Evolutionary conservation across 1,140 invertebrate genomes (phyloP).

Genomic region (Saccostrea echinata): DNA sequence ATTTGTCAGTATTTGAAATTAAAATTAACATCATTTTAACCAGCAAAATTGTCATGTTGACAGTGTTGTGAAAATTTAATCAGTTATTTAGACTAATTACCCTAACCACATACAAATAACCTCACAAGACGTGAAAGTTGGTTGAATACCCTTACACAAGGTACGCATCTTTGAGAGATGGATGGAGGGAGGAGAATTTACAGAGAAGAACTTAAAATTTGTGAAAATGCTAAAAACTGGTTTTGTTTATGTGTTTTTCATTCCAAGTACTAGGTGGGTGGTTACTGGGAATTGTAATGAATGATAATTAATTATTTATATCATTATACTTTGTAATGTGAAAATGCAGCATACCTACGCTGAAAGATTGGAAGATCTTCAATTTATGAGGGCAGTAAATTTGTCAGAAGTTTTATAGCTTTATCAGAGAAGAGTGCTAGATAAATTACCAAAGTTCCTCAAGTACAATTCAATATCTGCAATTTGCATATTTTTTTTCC

Average conservation of each 20-base stretch:
- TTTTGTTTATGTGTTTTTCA: not conserved
- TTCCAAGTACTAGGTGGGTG: not conserved
- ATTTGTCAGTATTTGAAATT: not conserved
- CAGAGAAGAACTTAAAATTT: not conserved
- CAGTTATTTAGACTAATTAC: not conserved
- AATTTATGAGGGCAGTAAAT: constrained; percentile 19
- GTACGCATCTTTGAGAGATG: not conserved
- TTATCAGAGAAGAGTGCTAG: not conserved
- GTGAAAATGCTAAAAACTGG: not conserved
- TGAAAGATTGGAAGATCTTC: not conserved
- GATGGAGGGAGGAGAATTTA: not conserved
- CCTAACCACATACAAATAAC: not conserved
- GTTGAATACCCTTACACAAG: not conserved
- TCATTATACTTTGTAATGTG: constrained; percentile 27
- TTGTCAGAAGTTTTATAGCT: constrained; percentile 26
- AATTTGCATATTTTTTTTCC: constrained; percentile 28
- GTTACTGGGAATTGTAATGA: not conserved
- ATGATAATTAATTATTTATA: not conserved
- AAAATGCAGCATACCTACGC: not conserved
- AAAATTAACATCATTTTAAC: not conserved
- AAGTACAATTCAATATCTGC: not conserved
- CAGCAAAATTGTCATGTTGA: constrained; percentile 20
- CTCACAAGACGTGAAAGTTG: constrained; percentile 1
- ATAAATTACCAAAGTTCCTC: constrained; percentile 10
- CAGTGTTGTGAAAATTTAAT: not conserved